These are phyloP conservation scores for Metaphire vulgaris DNA, from an alignment of 1,140 invertebrate species.

Conservation along the genomic window DNA sequence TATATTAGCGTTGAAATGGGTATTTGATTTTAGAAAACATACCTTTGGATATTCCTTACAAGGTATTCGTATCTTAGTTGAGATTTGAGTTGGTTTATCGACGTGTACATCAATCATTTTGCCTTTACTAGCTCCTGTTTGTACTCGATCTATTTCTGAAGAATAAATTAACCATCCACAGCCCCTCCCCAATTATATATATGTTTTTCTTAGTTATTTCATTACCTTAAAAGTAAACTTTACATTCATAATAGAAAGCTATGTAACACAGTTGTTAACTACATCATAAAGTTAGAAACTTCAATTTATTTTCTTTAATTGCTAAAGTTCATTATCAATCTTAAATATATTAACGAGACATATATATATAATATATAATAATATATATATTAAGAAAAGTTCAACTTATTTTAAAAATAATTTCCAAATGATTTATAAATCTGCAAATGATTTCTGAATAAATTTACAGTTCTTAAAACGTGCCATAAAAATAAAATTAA, in stretches of 20 bases:
- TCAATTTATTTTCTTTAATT: too few species aligned
- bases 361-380: not conserved
- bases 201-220: not conserved
- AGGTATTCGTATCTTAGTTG: constrained; percentile 13
- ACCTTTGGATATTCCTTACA: constrained; percentile 18
- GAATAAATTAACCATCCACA: not conserved
- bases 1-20: too few species aligned
- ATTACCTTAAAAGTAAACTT: not conserved
- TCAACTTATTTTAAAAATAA: too few species aligned
- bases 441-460: too few species aligned
- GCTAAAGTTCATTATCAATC: not conserved
- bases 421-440: too few species aligned
- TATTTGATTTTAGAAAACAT: not conserved
- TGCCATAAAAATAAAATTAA: too few species aligned
- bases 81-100: constrained; percentile 16
- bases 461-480: too few species aligned
- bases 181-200: not conserved
- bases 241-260: not conserved
- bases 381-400: not conserved
- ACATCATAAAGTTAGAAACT: not conserved
- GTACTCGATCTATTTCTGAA: constrained; percentile 15
- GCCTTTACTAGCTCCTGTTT: constrained; percentile 9
- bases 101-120: constrained; percentile 21
- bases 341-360: not conserved
- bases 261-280: not conserved